Evolutionary conservation across 2,888 invertebrate genomes (phyloP).

Genomic region (Eudemis profundana): DNA sequence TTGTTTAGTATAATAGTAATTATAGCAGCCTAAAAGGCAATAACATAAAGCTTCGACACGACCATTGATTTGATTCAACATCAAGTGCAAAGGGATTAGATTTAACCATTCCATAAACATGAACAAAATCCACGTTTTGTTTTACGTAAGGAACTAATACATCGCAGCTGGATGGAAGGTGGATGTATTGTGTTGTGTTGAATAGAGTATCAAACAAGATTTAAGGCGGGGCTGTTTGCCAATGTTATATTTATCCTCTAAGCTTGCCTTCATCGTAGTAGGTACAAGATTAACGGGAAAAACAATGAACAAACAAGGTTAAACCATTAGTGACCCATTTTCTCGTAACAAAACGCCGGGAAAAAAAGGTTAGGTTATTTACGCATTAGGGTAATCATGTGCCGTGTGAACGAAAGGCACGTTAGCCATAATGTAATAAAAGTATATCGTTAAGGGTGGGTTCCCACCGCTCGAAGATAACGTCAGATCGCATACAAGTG

Average conservation of each 20-base stretch:
- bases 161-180: too few species aligned
- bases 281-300: slow-evolving; percentile 30
- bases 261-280: slow-evolving; percentile 3
- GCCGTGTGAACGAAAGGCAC: slow-evolving; percentile 1
- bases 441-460: slow-evolving; percentile 1
- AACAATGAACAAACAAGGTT: slow-evolving; percentile 37
- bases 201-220: not conserved
- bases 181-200: too few species aligned
- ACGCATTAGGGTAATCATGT: slow-evolving; percentile 38
- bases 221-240: not conserved
- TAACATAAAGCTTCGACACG: too few species aligned
- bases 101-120: too few species aligned
- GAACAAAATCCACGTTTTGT: too few species aligned
- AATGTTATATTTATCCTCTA: slow-evolving; percentile 14
- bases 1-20: too few species aligned
- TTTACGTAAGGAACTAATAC: too few species aligned
- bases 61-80: too few species aligned
- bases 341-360: slow-evolving; percentile 25
- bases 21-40: too few species aligned
- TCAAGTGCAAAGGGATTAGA: too few species aligned
- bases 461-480: not conserved
- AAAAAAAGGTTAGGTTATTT: slow-evolving; percentile 31
- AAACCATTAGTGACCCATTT: slow-evolving; percentile 42
- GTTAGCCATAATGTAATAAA: not conserved
- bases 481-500: not conserved